Evolutionary conservation across 1,140 invertebrate species (phyloP), one percentile per base, ranked within the genome.

Genomic region (Neodiprion lecontei): DNA sequence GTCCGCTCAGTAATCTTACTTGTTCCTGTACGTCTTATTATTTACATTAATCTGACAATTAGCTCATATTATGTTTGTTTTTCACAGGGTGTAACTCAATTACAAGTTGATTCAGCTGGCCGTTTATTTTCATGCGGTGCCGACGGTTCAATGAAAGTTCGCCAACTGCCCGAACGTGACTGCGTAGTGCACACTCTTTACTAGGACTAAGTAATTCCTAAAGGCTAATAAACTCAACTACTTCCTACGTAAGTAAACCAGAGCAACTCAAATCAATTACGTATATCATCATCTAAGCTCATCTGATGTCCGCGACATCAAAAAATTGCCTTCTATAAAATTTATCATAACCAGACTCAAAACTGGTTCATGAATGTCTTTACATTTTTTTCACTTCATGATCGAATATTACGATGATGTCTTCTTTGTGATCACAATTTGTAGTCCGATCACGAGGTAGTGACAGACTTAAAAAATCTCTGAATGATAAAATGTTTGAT

Each of bases 141-240:
- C 50, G 98, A 99, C 90, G 98, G 98, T 78, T 99, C 97, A 66
- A 96, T 99, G 93, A 99, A 99, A 91, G 95, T 99, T 80, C 91
- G 97, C 77, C 94, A 96, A 84, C 89, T 99, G 78, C 95, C 96
- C 21, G 93, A 95, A 82, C 90, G 92, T 74, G 92, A 93, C 85
- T 89, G 86, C 69, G 82, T 88, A 77, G 85, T 89, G 67, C 88
- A 88, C 78, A 84, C 86, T 73, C 83, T 84, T 80, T 88, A 88
- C 76, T 88, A 85, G 78, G 75, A 79, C 73, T 78, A 79, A 79
- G 23, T 75, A 47, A 65, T 40, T 48, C 77, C 73, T 78, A 74
- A 74, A 61, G 53, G 11, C 9, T 77, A 77, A 72, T 79, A 74
- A 77, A 76, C 73, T 74, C 78, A 78, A 81, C 74, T 70, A 74